A percentile compares a stretch with the other conserved stretches of the same genome.
phyloP scores from a whole-genome alignment of 2,113 vertebrate genomes.

The Albula goreensis region DNA sequence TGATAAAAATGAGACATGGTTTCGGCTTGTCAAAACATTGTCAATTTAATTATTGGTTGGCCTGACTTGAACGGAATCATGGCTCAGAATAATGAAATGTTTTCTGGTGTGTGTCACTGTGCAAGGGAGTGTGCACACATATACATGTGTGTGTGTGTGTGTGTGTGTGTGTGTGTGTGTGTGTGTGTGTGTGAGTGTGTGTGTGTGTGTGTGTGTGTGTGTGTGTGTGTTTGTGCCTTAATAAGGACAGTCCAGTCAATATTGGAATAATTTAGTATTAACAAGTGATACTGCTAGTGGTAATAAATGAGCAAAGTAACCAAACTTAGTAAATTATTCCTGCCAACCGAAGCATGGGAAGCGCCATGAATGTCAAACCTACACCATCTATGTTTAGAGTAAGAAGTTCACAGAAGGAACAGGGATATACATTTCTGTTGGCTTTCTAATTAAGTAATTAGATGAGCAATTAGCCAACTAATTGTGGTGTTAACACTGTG shows the following conservation, averaged over 20 bases:
- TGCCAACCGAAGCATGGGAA: too few relatives aligned
- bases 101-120: not conserved
- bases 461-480: not conserved
- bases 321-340: too few relatives aligned
- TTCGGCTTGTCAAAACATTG: not conserved
- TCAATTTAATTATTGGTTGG: too few relatives aligned
- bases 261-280: not conserved
- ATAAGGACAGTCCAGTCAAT: not conserved
- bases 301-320: not conserved
- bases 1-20: not conserved
- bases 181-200: not conserved
- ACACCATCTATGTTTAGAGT: not conserved
- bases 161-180: not conserved
- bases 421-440: not conserved
- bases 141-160: too few relatives aligned
- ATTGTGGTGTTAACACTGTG: not conserved
- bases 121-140: too few relatives aligned
- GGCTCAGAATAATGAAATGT: not conserved
- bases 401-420: not conserved
- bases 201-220: not conserved
- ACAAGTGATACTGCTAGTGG: not conserved
- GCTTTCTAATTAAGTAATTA: not conserved
- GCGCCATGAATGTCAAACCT: too few relatives aligned
- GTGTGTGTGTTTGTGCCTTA: not conserved
- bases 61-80: not conserved